Percentiles rank a stretch among this genome's conserved stretches.
Evolutionary conservation across 2,888 invertebrate genomes (phyloP).

Genomic region (Mechanitis mazaeus): DNA sequence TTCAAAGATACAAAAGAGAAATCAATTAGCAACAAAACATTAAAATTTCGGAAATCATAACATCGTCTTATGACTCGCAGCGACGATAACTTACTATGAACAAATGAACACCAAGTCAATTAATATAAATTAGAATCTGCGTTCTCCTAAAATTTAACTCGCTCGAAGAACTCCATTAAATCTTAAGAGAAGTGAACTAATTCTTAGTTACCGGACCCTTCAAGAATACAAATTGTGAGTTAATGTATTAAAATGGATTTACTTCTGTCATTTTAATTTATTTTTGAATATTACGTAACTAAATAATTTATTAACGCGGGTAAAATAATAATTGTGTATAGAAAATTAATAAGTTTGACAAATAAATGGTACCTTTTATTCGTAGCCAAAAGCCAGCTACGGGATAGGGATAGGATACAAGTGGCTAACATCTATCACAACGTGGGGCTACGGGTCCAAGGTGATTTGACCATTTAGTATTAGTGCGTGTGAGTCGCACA

Average conservation of each 20-base stretch:
- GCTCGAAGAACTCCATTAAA: constrained; percentile 2
- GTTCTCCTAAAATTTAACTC: neutral
- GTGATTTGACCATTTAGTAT: no score
- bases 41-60: neutral
- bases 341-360: no score
- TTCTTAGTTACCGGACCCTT: constrained; percentile 5
- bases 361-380: no score
- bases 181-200: constrained; percentile 2
- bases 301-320: neutral
- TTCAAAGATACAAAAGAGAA: no score
- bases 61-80: neutral
- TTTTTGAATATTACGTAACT: neutral
- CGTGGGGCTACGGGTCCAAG: no score
- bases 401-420: no score
- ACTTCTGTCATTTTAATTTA: neutral
- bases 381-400: no score
- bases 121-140: constrained; percentile 5
- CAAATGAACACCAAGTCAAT: constrained; percentile 4
- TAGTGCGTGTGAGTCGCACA: no score
- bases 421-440: no score
- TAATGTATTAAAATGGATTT: neutral
- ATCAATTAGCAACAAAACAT: no score
- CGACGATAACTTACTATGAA: neutral
- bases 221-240: neutral
- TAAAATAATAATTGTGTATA: no score